A percentile compares a stretch with the other conserved stretches of the same genome.
phyloP scores from a whole-genome alignment of 2,113 vertebrate species.

The Platycercus adscitus region DNA sequence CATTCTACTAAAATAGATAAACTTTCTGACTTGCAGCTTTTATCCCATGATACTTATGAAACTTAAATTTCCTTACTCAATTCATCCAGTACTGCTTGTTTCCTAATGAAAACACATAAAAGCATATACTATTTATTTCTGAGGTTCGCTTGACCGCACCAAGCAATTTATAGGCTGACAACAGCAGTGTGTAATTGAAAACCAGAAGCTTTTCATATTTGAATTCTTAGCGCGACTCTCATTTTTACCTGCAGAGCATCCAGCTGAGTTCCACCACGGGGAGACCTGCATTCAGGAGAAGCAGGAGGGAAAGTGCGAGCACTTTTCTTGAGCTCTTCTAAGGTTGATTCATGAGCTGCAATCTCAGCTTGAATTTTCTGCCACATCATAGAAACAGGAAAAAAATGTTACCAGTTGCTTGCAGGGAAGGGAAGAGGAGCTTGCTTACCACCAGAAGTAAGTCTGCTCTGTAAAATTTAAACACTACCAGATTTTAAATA shows the following conservation, averaged over 20 bases:
- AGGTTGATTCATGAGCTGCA: conserved; percentile 84
- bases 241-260: conserved; percentile 89
- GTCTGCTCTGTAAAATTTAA: neutral
- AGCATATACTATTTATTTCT: neutral
- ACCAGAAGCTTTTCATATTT: neutral
- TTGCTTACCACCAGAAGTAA: neutral
- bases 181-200: neutral
- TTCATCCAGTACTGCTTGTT: neutral
- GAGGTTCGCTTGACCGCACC: neutral
- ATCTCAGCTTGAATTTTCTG: conserved; percentile 94
- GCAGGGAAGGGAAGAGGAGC: neutral
- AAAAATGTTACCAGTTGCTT: neutral
- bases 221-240: neutral
- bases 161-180: neutral
- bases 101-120: neutral
- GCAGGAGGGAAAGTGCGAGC: conserved; percentile 73
- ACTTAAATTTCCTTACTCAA: neutral
- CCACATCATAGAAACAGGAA: neutral
- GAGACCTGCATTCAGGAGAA: conserved; percentile 80
- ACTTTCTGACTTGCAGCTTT: neutral
- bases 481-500: neutral
- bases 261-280: conserved; percentile 85
- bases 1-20: neutral
- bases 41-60: neutral
- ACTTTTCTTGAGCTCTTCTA: conserved; percentile 90